Evolutionary conservation across 2,113 vertebrate genomes (phyloP).

Genomic region (Corvus moneduloides): DNA sequence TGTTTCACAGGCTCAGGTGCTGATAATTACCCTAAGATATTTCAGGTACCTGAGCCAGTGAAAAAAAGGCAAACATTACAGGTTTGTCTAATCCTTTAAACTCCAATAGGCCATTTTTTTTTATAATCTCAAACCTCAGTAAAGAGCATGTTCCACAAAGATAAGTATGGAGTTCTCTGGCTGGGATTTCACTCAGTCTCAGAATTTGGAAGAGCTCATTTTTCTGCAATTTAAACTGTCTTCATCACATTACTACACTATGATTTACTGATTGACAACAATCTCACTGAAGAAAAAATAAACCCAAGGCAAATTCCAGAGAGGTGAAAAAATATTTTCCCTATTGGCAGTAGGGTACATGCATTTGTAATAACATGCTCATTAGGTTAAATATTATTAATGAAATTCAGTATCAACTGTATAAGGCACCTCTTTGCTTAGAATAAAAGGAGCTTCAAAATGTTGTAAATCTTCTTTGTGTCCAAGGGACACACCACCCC

Average conservation of each 20-base stretch:
- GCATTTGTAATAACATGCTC: not conserved
- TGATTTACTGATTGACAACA: not conserved
- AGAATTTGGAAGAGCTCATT: not conserved
- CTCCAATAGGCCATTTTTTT: not conserved
- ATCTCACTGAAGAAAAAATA: not conserved
- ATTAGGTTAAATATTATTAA: not conserved
- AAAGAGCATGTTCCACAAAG: not conserved
- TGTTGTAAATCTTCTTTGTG: not conserved
- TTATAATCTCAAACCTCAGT: not conserved
- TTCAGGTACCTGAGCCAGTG: not conserved
- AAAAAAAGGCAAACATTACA: conserved; percentile 24
- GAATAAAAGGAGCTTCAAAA: not conserved
- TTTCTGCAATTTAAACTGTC: not conserved
- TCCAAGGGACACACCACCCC: not conserved
- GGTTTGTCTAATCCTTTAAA: not conserved
- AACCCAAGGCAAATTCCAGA: not conserved
- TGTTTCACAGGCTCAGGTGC: conserved; percentile 13
- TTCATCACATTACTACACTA: not conserved
- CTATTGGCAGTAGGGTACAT: not conserved
- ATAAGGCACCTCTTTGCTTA: not conserved
- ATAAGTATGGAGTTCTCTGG: not conserved
- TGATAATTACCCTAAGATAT: not conserved
- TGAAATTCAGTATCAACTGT: not conserved
- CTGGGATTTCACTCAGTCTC: not conserved
- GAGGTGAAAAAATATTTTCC: not conserved